Conservation (phyloP, 2,888 invertebrate genomes). For the Seladonia tumulorum region DNA sequence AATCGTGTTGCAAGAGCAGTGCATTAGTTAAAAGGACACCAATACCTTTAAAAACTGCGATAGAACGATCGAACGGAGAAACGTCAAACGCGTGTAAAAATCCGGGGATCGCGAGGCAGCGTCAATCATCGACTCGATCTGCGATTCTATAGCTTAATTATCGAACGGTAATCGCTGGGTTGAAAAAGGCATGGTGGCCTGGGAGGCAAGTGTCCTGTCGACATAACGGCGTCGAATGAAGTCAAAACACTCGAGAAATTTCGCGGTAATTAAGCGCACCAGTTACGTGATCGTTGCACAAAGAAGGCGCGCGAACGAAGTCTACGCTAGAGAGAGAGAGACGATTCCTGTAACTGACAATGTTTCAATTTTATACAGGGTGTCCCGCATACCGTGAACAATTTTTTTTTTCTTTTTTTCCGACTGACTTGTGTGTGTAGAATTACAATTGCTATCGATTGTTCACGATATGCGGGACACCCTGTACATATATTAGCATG, state of each 20-base stretch:
- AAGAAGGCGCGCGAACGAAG: constrained; percentile 26
- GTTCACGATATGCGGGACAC: too few species aligned
- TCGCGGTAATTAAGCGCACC: constrained; percentile 54
- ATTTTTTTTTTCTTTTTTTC: too few species aligned
- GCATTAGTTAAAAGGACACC: too few species aligned
- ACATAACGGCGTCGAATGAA: constrained; percentile 35
- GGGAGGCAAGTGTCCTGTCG: constrained; percentile 12
- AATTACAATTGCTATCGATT: too few species aligned
- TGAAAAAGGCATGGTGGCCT: neutral
- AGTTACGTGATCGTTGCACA: constrained; percentile 48
- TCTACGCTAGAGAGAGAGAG: neutral
- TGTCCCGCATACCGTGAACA: too few species aligned
- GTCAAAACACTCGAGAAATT: constrained; percentile 53
- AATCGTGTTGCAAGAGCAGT: too few species aligned
- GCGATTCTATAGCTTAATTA: constrained; percentile 40
- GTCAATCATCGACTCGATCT: constrained; percentile 4
- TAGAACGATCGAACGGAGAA: neutral
- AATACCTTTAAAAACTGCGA: too few species aligned
- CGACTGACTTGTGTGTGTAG: too few species aligned
- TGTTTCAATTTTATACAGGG: constrained; percentile 19
- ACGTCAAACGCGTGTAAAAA: neutral
- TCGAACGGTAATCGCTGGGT: neutral
- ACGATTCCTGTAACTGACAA: too few species aligned
- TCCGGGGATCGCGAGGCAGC: neutral
- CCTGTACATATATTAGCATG: constrained; percentile 39